Evolutionary conservation across 1,140 invertebrate genomes (phyloP), one percentile per base, ranked within the genome.

Genomic region (Agrypnia vestita): DNA sequence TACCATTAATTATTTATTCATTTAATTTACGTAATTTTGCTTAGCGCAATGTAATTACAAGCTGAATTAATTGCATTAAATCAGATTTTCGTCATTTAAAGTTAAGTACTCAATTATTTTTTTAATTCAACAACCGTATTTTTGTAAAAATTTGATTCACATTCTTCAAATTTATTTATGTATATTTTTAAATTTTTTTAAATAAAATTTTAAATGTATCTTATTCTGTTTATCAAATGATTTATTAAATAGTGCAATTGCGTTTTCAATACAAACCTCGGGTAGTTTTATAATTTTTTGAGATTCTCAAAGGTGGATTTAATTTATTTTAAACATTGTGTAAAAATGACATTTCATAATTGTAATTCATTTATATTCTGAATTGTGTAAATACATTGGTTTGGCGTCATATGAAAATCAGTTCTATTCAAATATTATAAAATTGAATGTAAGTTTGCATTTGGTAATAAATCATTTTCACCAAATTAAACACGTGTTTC

Each of bases 361-460:
- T 17, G 53, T 56, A 59, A 59, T 59, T 64, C 25, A 62, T 62
- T 21, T 62, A 25, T 21, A 13, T 43, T 15, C n/a, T 0, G 17
- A 59, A 59, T 19, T 21, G 46, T 71, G 67, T 71, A 25, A 21
- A 71, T 71, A 53, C 49, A 49, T 51, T 71, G 21, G 13, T 71
- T 25, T 25, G 21, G n/a, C 25, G n/a, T 13, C 49, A 51, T 51
- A 51, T 51, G 49, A 51, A 51, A 51, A 51, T 1, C 49, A 25
- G 25, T 62, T 62, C 25, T 12, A 62, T 62, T 62, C 17, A 49
- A 71, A 51, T 21, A 71, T 71, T 71, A 10, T 17, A 53, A 25
- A 56, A 56, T 74, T 74, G 55, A 46, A 74, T 74, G 71, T 74
- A 35, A 74, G 56, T 74, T 72, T 74, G 71, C 53, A 74, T 74